Conservation (phyloP, 2,113 vertebrate genomes). For the Festucalex cinctus region DNA sequence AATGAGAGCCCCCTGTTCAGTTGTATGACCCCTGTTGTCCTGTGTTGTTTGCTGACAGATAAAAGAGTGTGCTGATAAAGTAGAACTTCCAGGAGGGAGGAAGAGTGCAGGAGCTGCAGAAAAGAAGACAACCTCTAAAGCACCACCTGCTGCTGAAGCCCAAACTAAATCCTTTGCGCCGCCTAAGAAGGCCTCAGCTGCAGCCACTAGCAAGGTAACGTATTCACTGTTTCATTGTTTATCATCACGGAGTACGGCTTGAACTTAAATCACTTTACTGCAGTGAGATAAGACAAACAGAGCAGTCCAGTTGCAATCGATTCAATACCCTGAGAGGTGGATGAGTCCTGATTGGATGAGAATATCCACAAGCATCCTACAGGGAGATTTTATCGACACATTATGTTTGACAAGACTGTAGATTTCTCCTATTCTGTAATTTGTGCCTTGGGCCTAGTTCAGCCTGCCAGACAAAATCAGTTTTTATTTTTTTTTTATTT, state of each 20-base stretch:
- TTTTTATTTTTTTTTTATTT: no score
- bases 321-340: no score
- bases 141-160: slow-evolving; percentile 65
- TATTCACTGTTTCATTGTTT: neutral
- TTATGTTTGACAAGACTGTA: no score
- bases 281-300: neutral
- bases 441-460: no score
- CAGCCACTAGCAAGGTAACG: slow-evolving; percentile 76
- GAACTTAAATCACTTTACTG: neutral
- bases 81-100: slow-evolving; percentile 83
- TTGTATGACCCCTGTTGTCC: neutral
- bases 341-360: no score
- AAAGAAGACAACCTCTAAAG: slow-evolving; percentile 80
- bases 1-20: neutral
- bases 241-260: neutral
- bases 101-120: slow-evolving; percentile 71
- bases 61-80: slow-evolving; percentile 93
- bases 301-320: no score
- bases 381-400: no score
- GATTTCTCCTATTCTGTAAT: no score
- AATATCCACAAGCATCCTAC: no score
- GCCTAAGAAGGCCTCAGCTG: slow-evolving; percentile 72
- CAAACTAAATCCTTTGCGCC: slow-evolving; percentile 77
- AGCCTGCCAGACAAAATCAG: no score
- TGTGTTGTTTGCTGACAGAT: slow-evolving; percentile 71